Base-by-base conservation (phyloP, 2,888 invertebrate species). In the Alloplasta piceator region DNA sequence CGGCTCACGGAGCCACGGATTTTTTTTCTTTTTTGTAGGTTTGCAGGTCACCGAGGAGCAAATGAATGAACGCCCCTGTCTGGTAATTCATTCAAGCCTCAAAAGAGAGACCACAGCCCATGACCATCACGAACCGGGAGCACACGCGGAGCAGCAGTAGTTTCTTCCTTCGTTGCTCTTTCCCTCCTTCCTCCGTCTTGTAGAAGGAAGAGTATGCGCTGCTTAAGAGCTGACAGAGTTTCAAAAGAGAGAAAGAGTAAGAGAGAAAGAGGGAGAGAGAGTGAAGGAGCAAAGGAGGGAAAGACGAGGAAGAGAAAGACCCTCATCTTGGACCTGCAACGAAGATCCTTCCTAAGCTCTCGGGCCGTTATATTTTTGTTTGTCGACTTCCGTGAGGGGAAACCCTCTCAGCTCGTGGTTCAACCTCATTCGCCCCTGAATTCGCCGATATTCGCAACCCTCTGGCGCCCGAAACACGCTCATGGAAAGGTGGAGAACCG, bases 11-110 rank as follows among this genome's bases (percentile, higher is more conserved):
- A 26, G 26, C 1, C 26, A 26, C 26, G 26, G 26, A 26, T 26
- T 26, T 26, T 26, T 26, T 26, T 26, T 26, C 26, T 26, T 91
- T 91, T 90, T 91, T 90, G 90, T 90, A 87, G 90, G 90, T 91
- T 90, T 91, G 90, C 90, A 91, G 91, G 89, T 87, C 90, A 87
- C 86, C 87, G 87, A 90, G 88, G 87, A 90, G 87, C 87, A 90
- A 91, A 91, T 91, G 91, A 91, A 91, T 91, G 91, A 91, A 90
- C 89, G 85, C 87, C 87, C 86, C 90, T 88, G 87, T 90, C 88
- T 86, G 26, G 90, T 91, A 91, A 91, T 91, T 91, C 91, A 91
- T 91, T 91, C 91, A 90, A 90, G 91, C 87, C 87, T 88, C 86
- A 87, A 71, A 81, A 89, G 90, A 89, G 86, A 87, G 85, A 46